Percentiles rank a stretch among this genome's conserved stretches.
Evolutionary conservation across 2,888 invertebrate genomes (phyloP).

Genomic region (Drosophila demipolita): DNA sequence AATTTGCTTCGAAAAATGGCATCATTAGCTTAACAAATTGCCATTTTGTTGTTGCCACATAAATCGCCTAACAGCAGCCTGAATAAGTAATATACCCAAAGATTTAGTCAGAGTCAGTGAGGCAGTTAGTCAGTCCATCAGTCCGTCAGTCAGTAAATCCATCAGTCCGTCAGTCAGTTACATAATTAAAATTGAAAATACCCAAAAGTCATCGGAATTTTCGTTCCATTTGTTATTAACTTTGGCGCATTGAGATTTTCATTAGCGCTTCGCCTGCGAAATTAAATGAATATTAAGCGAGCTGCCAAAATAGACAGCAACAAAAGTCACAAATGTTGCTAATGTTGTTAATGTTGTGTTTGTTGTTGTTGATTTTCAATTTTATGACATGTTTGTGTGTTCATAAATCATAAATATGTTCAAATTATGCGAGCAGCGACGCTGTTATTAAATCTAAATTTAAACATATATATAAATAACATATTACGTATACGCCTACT

Average conservation of each 20-base stretch:
- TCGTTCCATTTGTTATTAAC: slow-evolving; percentile 34
- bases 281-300: slow-evolving; percentile 71
- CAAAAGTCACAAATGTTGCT: slow-evolving; percentile 21
- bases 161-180: slow-evolving; percentile 15
- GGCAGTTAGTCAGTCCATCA: slow-evolving; percentile 8
- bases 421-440: slow-evolving; percentile 29
- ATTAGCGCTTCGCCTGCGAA: slow-evolving; percentile 49
- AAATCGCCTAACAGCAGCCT: slow-evolving; percentile 44
- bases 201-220: slow-evolving; percentile 52
- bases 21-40: slow-evolving; percentile 76
- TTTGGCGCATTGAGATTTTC: slow-evolving; percentile 61
- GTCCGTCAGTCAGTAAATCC: not conserved
- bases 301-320: slow-evolving; percentile 64
- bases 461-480: slow-evolving; percentile 15
- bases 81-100: slow-evolving; percentile 26
- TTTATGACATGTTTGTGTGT: slow-evolving; percentile 46
- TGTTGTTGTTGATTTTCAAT: slow-evolving; percentile 12
- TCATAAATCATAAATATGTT: slow-evolving; percentile 77
- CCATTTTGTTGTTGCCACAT: slow-evolving; percentile 62
- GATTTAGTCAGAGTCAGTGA: not conserved
- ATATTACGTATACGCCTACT: slow-evolving; percentile 75
- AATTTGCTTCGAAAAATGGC: slow-evolving; percentile 75
- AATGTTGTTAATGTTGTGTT: slow-evolving; percentile 10
- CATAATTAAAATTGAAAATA: slow-evolving; percentile 76
- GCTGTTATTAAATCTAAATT: slow-evolving; percentile 36